Evolutionary conservation across 2,888 invertebrate species (phyloP), one percentile per base, ranked within the genome.

Genomic region (Druceiella hillmani): DNA sequence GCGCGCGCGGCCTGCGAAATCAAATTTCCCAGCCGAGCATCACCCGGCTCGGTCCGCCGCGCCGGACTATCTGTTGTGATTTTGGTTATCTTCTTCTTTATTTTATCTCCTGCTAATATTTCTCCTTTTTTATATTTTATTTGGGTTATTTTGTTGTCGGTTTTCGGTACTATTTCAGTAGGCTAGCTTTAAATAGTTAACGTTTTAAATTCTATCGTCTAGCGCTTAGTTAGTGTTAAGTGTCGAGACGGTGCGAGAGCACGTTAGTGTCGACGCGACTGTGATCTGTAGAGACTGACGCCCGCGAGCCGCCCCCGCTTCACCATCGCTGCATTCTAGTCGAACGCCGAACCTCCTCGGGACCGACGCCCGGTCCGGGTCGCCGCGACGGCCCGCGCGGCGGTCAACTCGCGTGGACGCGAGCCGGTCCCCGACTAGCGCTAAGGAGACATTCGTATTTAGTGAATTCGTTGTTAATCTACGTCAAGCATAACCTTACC

Each of bases 241-340:
- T 12, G 33, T 17, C 28, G 27, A 38, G 41, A 36, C 34, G 26
- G 37, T 34, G 27, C 33, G 25, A 22, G 33, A 35, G 22, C 25
- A 27, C 16, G 4, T 42, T 37, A 45, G 44, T 40, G 16, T 44
- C 41, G 25, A 61, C 74, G 76, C 74, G 75, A 76, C 78, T 78
- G 78, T 78, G 78, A 78, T 78, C 75, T 74, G 75, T 67, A 70
- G 76, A 77, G 76, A 77, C 76, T 77, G 76, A 76, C n/a, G n/a
- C n/a, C n/a, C n/a, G n/a, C n/a, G n/a, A n/a, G n/a, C n/a, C n/a
- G n/a, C n/a, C n/a, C n/a, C n/a, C n/a, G n/a, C n/a, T n/a, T n/a
- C n/a, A n/a, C n/a, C n/a, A n/a, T n/a, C n/a, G n/a, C n/a, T n/a
- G n/a, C n/a, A n/a, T n/a, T n/a, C n/a, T n/a, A n/a, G n/a, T n/a